Conservation (phyloP, 2,113 vertebrate species). For the Conger conger region DNA sequence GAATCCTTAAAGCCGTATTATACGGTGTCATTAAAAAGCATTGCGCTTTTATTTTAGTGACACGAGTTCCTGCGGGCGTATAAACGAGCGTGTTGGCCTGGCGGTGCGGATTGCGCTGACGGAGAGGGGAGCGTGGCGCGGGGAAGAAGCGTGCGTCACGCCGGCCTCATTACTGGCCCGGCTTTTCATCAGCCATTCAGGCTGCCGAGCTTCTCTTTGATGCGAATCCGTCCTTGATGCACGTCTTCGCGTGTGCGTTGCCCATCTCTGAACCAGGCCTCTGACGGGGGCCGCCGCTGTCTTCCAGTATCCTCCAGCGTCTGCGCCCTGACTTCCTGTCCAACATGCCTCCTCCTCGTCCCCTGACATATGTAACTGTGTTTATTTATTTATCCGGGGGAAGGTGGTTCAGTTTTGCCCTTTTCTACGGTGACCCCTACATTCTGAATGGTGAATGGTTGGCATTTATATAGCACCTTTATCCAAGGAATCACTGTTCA, state of each 20-base stretch:
- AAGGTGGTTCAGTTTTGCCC: too few relatives aligned
- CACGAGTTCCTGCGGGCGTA: background rate
- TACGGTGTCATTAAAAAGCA: background rate
- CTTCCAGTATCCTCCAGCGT: background rate
- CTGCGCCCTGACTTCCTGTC: too few relatives aligned
- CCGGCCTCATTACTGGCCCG: background rate
- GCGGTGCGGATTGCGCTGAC: background rate
- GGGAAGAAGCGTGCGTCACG: background rate
- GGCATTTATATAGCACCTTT: too few relatives aligned
- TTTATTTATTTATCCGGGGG: too few relatives aligned
- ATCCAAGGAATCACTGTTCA: too few relatives aligned
- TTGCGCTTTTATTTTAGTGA: background rate
- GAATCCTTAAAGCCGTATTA: background rate
- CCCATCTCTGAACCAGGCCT: background rate
- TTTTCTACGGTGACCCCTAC: too few relatives aligned
- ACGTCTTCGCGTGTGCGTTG: background rate
- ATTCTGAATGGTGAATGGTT: too few relatives aligned
- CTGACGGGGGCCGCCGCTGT: background rate
- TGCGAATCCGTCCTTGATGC: background rate
- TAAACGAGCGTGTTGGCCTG: background rate
- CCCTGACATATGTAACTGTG: too few relatives aligned
- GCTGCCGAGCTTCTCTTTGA: background rate
- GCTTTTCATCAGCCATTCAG: background rate
- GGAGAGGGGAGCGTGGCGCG: background rate
- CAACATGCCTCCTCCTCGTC: too few relatives aligned